Evolutionary conservation across 2,888 invertebrate genomes (phyloP).

Genomic region (Pterostichus madidus): DNA sequence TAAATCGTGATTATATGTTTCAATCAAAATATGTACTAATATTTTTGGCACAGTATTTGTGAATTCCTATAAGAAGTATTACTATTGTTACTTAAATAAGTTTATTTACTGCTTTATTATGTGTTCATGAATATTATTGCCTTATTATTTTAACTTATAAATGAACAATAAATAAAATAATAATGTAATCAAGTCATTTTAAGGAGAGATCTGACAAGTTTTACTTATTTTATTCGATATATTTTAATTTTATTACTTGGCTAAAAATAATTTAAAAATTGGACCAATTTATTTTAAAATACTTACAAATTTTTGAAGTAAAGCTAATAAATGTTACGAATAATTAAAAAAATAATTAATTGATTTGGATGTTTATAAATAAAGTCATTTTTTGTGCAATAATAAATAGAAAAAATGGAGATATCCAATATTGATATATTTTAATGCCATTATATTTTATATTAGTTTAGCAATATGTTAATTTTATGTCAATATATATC

Average conservation of each 20-base stretch:
- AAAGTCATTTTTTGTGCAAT: no score
- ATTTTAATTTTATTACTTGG: no score
- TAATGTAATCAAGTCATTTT: no score
- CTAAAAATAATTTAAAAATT: no score
- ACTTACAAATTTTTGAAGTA: no score
- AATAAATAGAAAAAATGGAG: no score
- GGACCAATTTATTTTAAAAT: no score
- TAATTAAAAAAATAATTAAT: no score
- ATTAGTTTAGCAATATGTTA: not conserved
- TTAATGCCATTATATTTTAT: not conserved
- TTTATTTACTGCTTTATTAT: constrained; percentile 37
- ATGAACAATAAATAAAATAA: no score
- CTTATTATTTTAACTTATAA: not conserved
- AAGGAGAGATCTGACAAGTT: not conserved
- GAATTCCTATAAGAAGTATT: constrained; percentile 36
- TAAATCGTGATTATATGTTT: constrained; percentile 10
- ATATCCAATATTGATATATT: not conserved
- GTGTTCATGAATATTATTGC: constrained; percentile 29
- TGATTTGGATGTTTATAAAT: no score
- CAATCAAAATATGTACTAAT: constrained; percentile 27
- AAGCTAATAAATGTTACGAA: no score
- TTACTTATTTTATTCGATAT: not conserved
- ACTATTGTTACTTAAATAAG: constrained; percentile 42
- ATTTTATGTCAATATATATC: constrained; percentile 4
- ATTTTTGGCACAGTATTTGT: constrained; percentile 50